Base-by-base conservation (phyloP, 2,888 invertebrate genomes). In the Gymnoscelis rufifasciata region DNA sequence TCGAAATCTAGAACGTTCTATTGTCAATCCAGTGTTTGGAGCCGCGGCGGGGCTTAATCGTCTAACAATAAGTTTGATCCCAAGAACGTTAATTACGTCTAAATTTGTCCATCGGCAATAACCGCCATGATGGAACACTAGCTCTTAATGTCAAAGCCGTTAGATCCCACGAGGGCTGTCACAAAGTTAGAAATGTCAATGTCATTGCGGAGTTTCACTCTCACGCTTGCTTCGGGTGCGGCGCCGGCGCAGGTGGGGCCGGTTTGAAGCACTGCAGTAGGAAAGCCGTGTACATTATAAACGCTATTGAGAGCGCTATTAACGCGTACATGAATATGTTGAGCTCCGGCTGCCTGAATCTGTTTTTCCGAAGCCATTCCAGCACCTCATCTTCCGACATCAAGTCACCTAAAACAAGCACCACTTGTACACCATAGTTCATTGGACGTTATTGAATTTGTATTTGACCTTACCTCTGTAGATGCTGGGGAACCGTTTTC, bases 261-360 rank as follows among this genome's bases (percentile, higher is more conserved):
- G 93, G 91, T 67, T 94, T 94, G 83, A 97, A 96, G 78, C 96
- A 97, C 78, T 97, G 96, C 61, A 97, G 86, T 53, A 97, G 88
- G 84, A 97, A 97, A 45, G 95, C 94, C 10, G 97, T 97, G 79
- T 97, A 97, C 83, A 96, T 90, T 29, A 96, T 90, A 73, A 97
- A 97, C 37, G 95, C 94, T 67, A 95, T 89, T 42, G 94, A 93
- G 57, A 97, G 91, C 13, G 96, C 95, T 71, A 96, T 92, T 63
- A 97, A 89, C 39, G 95, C 95, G 78, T 97, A 97, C 97, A 97
- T 97, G 78, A 97, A 97, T 60, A 97, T 92, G 74, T 96, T 97
- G 31, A 97, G 83, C 77, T 97, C 97, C 0, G 97, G 97, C 69
- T 96, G 96, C 39, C 96, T 92, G 89, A 96, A 97, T 60, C 97